These are phyloP conservation scores for Agapetus fuscipes DNA, from an alignment of 2,888 invertebrate genomes.

Conservation along the genomic window DNA sequence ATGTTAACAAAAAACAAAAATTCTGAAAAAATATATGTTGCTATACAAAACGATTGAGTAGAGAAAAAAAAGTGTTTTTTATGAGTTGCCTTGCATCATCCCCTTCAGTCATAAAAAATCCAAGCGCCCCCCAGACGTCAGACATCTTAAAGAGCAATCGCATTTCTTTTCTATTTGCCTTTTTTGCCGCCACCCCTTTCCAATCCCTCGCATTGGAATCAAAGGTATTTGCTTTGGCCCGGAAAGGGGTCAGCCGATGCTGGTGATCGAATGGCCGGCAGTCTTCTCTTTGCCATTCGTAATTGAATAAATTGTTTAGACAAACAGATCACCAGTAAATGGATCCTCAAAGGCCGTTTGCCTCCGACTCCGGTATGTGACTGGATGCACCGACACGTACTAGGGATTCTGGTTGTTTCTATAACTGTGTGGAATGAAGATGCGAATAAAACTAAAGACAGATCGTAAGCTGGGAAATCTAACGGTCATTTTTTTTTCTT, in stretches of 20 bases:
- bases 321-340: constrained; percentile 22
- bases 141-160: constrained; percentile 13
- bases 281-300: constrained; percentile 18
- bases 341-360: constrained; percentile 22
- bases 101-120: constrained; percentile 12
- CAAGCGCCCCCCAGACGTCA: constrained; percentile 4
- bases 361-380: constrained; percentile 7
- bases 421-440: no score
- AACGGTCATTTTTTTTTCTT: no score
- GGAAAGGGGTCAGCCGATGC: constrained; percentile 13
- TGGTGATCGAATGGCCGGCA: constrained; percentile 13
- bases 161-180: constrained; percentile 9
- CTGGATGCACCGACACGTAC: constrained; percentile 6
- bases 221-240: constrained; percentile 16
- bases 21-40: no score
- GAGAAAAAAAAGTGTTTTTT: no score
- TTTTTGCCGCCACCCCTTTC: neutral
- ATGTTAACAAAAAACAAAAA: no score
- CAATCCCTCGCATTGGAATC: constrained; percentile 8
- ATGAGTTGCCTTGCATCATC: no score
- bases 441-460: no score
- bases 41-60: no score
- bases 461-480: no score
- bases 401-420: no score
- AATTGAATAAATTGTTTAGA: constrained; percentile 23